Percentiles rank a stretch among this genome's conserved stretches.
Evolutionary conservation across 1,140 invertebrate genomes (phyloP).

Genomic region (Papilio machaon): DNA sequence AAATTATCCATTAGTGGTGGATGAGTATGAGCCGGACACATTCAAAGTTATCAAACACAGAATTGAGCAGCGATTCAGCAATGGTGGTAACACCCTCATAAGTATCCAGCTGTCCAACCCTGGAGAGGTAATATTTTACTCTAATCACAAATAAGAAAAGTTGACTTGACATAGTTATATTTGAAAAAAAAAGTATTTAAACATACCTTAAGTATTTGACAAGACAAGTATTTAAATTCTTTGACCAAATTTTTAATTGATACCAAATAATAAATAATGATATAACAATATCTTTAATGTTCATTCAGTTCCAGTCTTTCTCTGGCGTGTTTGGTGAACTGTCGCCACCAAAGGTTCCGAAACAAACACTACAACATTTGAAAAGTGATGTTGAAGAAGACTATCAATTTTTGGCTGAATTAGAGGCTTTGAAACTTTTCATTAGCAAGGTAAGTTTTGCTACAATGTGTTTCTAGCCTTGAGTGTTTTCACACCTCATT

Average conservation of each 20-base stretch:
- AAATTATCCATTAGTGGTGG: slow-evolving; percentile 84
- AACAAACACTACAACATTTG: slow-evolving; percentile 80
- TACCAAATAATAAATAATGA: slow-evolving; percentile 22
- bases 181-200: background rate
- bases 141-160: background rate
- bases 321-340: slow-evolving; percentile 81
- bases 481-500: background rate
- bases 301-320: slow-evolving; percentile 71
- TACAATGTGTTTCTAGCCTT: background rate
- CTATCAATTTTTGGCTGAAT: slow-evolving; percentile 85
- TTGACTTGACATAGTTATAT: too few relatives aligned
- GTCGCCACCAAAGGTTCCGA: slow-evolving; percentile 73
- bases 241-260: slow-evolving; percentile 7
- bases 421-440: slow-evolving; percentile 84
- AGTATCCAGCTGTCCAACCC: slow-evolving; percentile 85
- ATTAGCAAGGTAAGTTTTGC: slow-evolving; percentile 80
- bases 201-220: background rate
- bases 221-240: background rate
- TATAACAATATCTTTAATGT: slow-evolving; percentile 38
- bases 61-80: slow-evolving; percentile 82
- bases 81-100: slow-evolving; percentile 83
- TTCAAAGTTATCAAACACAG: slow-evolving; percentile 83
- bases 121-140: slow-evolving; percentile 78
- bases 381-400: slow-evolving; percentile 85
- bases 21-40: slow-evolving; percentile 85